phyloP scores from a whole-genome alignment of 2,888 invertebrate species.

The Macropis europaea region DNA sequence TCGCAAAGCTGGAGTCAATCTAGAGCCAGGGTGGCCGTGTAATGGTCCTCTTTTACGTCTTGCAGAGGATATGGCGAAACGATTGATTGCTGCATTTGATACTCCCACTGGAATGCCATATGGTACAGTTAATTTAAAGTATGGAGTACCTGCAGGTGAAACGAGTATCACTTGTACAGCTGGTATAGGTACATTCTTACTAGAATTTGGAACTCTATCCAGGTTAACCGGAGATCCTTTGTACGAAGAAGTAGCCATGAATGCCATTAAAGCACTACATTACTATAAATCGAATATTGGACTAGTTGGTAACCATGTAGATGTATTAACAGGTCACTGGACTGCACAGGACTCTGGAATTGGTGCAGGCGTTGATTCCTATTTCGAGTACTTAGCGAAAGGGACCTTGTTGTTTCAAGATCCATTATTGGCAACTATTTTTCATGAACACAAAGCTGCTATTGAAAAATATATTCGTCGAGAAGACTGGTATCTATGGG shows the following conservation, averaged over 20 bases:
- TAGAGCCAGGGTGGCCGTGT: conserved; percentile 98
- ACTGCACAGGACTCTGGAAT: conserved; percentile 99
- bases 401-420: conserved; percentile 94
- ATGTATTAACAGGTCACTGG: conserved; percentile 97
- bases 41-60: conserved; percentile 94
- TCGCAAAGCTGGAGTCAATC: conserved; percentile 87
- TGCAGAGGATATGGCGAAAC: conserved; percentile 96
- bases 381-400: conserved; percentile 99
- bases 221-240: conserved; percentile 95
- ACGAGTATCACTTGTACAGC: conserved; percentile 99
- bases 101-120: conserved; percentile 98
- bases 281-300: conserved; percentile 92
- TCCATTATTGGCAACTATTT: conserved; percentile 95
- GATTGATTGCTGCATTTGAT: conserved; percentile 94
- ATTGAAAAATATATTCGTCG: conserved; percentile 93
- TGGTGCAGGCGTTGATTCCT: conserved; percentile 97
- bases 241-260: conserved; percentile 96
- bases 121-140: conserved; percentile 95
- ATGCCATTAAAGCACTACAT: conserved; percentile 94
- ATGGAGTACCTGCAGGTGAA: conserved; percentile 96
- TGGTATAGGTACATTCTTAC: conserved; percentile 97
- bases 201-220: conserved; percentile 97
- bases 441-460: conserved; percentile 87
- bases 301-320: conserved; percentile 97
- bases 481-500: conserved; percentile 99